phyloP scores from a whole-genome alignment of 2,888 invertebrate species.

The Volucella zonaria region DNA sequence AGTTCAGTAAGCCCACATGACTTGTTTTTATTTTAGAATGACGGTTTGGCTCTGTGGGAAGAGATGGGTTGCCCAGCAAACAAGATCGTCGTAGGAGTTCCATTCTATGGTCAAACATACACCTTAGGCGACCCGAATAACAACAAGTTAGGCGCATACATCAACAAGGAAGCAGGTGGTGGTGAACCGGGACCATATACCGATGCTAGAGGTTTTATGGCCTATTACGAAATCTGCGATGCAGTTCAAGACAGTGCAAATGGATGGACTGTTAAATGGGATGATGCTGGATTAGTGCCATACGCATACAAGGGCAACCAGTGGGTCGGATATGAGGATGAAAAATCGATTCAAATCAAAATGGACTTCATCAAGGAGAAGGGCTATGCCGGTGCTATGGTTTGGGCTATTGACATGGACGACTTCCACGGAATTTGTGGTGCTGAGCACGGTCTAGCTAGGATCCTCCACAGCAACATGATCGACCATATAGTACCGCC shows the following conservation, averaged over 20 bases:
- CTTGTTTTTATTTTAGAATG: constrained; percentile 85
- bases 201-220: constrained; percentile 92
- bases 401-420: constrained; percentile 95
- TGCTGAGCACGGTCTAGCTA: constrained; percentile 88
- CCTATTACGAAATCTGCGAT: constrained; percentile 93
- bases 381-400: constrained; percentile 94
- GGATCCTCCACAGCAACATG: constrained; percentile 89
- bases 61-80: constrained; percentile 93
- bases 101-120: constrained; percentile 94
- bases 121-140: constrained; percentile 91
- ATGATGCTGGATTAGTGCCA: constrained; percentile 91
- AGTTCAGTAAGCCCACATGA: background rate
- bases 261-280: constrained; percentile 93
- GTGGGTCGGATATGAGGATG: constrained; percentile 95
- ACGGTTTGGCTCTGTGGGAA: constrained; percentile 93
- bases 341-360: constrained; percentile 91
- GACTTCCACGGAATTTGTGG: constrained; percentile 94
- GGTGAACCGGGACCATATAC: constrained; percentile 93
- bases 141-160: constrained; percentile 92
- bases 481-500: constrained; percentile 83
- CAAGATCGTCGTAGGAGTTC: constrained; percentile 93
- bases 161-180: constrained; percentile 95
- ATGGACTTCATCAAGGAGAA: constrained; percentile 93
- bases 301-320: constrained; percentile 93
- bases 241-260: constrained; percentile 87